Base-by-base conservation (phyloP, 2,888 invertebrate genomes). In the Heteromyza rotundicornis region DNA sequence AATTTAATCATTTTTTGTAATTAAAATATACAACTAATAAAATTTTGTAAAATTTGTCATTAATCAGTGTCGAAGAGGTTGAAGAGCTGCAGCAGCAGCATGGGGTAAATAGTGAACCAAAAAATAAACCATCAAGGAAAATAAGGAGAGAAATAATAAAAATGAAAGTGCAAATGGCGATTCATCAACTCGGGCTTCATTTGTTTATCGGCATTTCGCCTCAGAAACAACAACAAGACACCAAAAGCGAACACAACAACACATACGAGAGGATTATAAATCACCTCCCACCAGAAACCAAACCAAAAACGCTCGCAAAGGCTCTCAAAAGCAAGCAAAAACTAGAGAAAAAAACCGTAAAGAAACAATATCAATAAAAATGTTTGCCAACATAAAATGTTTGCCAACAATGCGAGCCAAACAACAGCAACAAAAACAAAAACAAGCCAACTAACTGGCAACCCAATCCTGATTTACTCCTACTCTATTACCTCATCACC, bases 201-300 rank as follows among this genome's bases (percentile, higher is more conserved):
- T 47, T 47, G 47, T 47, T 47, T 47, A 47, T 47, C 47, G 19
- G 51, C 49, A 60, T 55, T 57, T 65, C 57, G 57, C 27, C 56
- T 50, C 62, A 57, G 58, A 64, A 68, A 66, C 66, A 64, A 56
- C 72, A 73, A 61, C 64, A 66, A 63, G 63, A 59, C 62, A 64
- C 65, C 51, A 69, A 55, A 52, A 57, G 23, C 49, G 54, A 54
- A 58, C 51, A 57, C 62, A 64, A 53, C 65, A 64, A 62, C 61
- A 50, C 57, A 57, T 49, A 57, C 16, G 47, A 10, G 12, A 52
- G 66, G 68, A n/a, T 76, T 71, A 73, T 75, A 77, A 75, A 77
- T 75, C 75, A 73, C 68, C 68, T 63, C 53, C 65, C 68, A 65
- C 64, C 62, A 52, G 19, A 24, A 24, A n/a, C n/a, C n/a, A 24